A percentile compares a stretch with the other conserved stretches of the same genome.
Conservation (phyloP, 2,113 vertebrate genomes). For the Platanista minor region DNA sequence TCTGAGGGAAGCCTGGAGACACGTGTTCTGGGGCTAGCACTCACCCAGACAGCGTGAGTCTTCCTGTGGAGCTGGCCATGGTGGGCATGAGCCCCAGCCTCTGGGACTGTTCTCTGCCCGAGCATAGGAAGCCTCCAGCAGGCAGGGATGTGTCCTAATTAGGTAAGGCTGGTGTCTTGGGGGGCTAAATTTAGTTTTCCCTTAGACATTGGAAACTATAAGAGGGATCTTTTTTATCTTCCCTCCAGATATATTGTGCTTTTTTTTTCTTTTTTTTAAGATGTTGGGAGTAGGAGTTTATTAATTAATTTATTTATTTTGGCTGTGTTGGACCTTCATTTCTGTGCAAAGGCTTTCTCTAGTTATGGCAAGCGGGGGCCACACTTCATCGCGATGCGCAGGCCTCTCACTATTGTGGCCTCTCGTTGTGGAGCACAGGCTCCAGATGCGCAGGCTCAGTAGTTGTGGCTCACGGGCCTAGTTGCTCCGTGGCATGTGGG, state of each 20-base stretch:
- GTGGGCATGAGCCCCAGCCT: rapidly evolving
- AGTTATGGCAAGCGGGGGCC: no score
- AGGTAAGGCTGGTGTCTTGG: not conserved
- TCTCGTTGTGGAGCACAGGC: no score
- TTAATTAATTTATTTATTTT: no score
- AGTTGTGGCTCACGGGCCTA: no score
- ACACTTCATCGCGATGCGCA: no score
- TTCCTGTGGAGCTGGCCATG: not conserved
- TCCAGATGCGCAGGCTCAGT: no score
- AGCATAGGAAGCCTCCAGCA: rapidly evolving
- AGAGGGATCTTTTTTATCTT: not conserved
- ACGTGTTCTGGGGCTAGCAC: not conserved
- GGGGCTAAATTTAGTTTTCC: not conserved
- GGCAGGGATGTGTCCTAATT: rapidly evolving
- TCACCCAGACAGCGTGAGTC: not conserved
- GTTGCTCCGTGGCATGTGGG: no score
- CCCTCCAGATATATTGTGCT: not conserved
- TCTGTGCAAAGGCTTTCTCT: no score
- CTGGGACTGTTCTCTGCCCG: not conserved
- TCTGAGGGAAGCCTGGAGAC: not conserved
- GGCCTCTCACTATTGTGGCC: no score
- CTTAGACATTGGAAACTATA: not conserved
- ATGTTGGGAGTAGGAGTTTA: no score
- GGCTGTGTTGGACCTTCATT: no score
- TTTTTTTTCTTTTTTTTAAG: no score